Base-by-base conservation (phyloP, 2,113 vertebrate species). In the Sarotherodon lohbergeri region DNA sequence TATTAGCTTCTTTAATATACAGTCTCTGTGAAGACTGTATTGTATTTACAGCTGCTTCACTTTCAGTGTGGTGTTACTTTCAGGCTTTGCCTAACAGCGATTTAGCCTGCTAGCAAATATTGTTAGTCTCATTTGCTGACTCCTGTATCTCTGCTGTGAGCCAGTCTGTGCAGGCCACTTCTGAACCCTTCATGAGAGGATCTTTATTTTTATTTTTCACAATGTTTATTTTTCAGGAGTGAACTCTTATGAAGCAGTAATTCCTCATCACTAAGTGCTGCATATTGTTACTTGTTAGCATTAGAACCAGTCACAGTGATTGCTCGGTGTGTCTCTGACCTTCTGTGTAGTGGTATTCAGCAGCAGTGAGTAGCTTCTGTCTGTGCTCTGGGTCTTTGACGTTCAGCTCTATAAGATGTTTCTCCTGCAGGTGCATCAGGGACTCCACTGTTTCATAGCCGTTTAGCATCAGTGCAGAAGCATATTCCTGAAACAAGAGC, bases 371-470 rank as follows among this genome's bases (percentile, higher is more conserved):
- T 5, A 99, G 94, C 88, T 93, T 96, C 79, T 32, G 94, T 68
- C 98, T 96, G 94, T 99, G 97, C 90, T 98, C 98, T 19, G 98
- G 96, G 83, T 98, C 96, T 4, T 94, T 96, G 92, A 99, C 96
- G 82, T 98, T 98, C 91, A 99, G 95, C 95, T 99, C 99, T 54
- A 98, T 96, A 73, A 99, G 95, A 87, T 99, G 98, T 90, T 97
- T 98, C 78, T 99, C 98, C 86, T 97, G 96, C 90, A 99, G 95
- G 84, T 99, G 96, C 89, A 96, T 97, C 89, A 99, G 96, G 94
- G 99, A 98, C n/a, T 99, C 98, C 81, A 98, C 95, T 4, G 95
- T 97, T 96, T 99, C 97, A 90, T 99, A 99, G 83, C 99, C 99
- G 17, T 99, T 99, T 43, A 99, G 94, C 88, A 99, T 95, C 92